Percentiles rank a stretch among this genome's conserved stretches.
Conservation (phyloP, 2,888 invertebrate species). For the Polymixis lichenea region DNA sequence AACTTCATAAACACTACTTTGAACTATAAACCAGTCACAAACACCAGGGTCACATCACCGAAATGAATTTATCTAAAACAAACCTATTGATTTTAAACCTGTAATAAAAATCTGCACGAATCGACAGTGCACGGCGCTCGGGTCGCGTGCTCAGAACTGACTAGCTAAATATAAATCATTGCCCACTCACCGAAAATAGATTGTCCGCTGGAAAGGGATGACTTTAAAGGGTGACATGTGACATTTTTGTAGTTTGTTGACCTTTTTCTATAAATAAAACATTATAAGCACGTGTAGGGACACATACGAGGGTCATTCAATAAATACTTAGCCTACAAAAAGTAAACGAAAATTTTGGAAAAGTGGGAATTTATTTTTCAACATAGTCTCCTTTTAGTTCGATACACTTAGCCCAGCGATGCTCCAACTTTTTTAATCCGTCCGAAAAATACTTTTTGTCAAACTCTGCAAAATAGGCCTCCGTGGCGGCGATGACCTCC, state of each 20-base stretch:
- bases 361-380: no score
- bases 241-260: constrained; percentile 59
- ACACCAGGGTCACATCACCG: constrained; percentile 43
- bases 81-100: constrained; percentile 46
- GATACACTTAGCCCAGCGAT: no score
- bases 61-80: constrained; percentile 3
- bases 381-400: no score
- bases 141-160: constrained; percentile 53
- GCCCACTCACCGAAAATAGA: constrained; percentile 61
- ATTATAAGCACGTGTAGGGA: background rate
- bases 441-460: no score
- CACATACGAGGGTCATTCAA: no score
- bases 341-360: no score
- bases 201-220: constrained; percentile 62
- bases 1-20: background rate
- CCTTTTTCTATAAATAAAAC: constrained; percentile 44
- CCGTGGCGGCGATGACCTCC: no score
- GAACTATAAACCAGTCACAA: constrained; percentile 4
- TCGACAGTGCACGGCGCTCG: constrained; percentile 34
- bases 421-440: no score
- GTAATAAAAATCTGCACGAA: constrained; percentile 23
- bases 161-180: constrained; percentile 65
- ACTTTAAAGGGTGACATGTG: constrained; percentile 60
- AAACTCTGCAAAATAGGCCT: no score
- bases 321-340: no score